Conservation (phyloP, 2,888 invertebrate genomes). For the Drosophila kambysellisi region DNA sequence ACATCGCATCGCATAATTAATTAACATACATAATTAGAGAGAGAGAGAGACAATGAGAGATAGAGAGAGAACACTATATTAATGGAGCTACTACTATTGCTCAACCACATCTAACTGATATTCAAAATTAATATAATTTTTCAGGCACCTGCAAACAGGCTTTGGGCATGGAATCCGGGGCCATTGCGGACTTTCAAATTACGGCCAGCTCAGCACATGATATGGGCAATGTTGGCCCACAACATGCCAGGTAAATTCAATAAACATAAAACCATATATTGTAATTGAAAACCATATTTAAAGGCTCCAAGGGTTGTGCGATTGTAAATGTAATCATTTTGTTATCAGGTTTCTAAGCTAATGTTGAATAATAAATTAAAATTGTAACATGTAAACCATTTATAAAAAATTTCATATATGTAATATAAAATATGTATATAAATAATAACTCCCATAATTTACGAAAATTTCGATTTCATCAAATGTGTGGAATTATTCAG, state of each 20-base stretch:
- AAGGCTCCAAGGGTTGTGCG: too few species aligned
- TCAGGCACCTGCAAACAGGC: slow-evolving; percentile 89
- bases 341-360: background rate
- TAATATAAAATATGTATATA: too few species aligned
- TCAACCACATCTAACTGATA: slow-evolving; percentile 32
- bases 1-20: slow-evolving; percentile 51
- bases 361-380: background rate
- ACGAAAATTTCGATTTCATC: too few species aligned
- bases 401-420: background rate
- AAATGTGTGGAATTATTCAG: background rate
- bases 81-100: slow-evolving; percentile 27
- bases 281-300: background rate
- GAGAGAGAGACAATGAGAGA: background rate
- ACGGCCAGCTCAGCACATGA: slow-evolving; percentile 93
- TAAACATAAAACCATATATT: background rate
- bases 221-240: slow-evolving; percentile 92
- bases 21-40: slow-evolving; percentile 41
- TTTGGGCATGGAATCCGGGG: slow-evolving; percentile 93
- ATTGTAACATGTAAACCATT: background rate
- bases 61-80: slow-evolving; percentile 15
- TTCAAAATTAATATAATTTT: slow-evolving; percentile 26
- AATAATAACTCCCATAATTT: too few species aligned
- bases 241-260: slow-evolving; percentile 90
- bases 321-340: background rate
- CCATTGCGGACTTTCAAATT: slow-evolving; percentile 91